Percentiles rank a stretch among this genome's conserved stretches.
Evolutionary conservation across 2,797 vertebrate genomes (phyloP).

Genomic region (Bufotes viridis): DNA sequence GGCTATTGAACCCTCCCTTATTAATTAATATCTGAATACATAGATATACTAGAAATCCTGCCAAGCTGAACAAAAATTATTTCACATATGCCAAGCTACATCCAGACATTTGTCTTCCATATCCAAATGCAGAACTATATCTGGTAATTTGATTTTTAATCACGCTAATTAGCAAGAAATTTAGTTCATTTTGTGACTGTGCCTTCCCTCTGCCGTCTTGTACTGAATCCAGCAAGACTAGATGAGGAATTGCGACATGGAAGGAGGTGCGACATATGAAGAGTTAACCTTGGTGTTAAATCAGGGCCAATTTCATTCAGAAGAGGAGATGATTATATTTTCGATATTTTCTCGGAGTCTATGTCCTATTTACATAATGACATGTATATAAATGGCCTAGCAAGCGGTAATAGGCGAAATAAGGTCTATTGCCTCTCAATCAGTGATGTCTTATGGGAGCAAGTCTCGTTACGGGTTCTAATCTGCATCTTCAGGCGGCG

Average conservation of each 20-base stretch:
- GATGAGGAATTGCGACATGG: not conserved
- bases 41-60: not conserved
- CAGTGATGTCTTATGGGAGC: slow-evolving; percentile 22
- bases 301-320: slow-evolving; percentile 22
- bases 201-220: slow-evolving; percentile 17
- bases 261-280: not conserved
- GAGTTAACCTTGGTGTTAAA: slow-evolving; percentile 6
- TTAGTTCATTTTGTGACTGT: not conserved
- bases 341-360: not conserved
- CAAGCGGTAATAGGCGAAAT: slow-evolving; percentile 26
- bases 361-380: slow-evolving; percentile 28
- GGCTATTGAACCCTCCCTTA: too few relatives aligned
- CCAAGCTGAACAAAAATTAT: slow-evolving; percentile 14
- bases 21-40: not conserved
- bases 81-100: slow-evolving; percentile 1
- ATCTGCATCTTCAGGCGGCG: slow-evolving; percentile 24
- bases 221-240: not conserved
- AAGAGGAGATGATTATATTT: slow-evolving; percentile 26
- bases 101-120: slow-evolving; percentile 1
- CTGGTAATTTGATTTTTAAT: slow-evolving; percentile 14
- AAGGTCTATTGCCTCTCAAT: slow-evolving; percentile 33
- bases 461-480: slow-evolving; percentile 14
- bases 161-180: slow-evolving; percentile 12
- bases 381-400: slow-evolving; percentile 30
- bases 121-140: slow-evolving; percentile 2